Percentiles rank a stretch among this genome's conserved stretches.
Evolutionary conservation across 2,797 vertebrate genomes (phyloP).

Genomic region (Chrysocyon brachyurus): DNA sequence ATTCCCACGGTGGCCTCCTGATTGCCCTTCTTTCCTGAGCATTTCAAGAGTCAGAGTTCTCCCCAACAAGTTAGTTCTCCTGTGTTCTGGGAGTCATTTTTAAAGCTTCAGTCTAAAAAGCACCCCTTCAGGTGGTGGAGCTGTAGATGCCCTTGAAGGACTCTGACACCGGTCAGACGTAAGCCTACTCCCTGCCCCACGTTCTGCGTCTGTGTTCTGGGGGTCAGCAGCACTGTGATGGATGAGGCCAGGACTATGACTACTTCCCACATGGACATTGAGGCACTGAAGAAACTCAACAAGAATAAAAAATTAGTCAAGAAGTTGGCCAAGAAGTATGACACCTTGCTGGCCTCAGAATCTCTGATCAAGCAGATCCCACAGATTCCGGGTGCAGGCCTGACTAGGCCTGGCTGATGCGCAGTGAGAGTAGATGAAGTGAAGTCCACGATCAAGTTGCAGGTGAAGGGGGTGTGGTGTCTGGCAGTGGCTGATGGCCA

Average conservation of each 20-base stretch:
- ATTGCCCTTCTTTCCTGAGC: not conserved
- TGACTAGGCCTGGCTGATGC: not conserved
- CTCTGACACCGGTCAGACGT: not conserved
- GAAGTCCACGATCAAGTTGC: not conserved
- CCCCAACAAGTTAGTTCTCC: not conserved
- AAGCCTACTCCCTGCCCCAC: not conserved
- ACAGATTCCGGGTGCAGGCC: not conserved
- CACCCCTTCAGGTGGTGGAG: not conserved
- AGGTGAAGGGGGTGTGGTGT: not conserved
- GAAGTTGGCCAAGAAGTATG: not conserved
- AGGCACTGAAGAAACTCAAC: not conserved
- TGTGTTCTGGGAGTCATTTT: not conserved
- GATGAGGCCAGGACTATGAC: not conserved
- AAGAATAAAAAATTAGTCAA: not conserved
- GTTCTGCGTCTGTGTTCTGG: not conserved
- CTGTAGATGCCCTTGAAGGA: not conserved
- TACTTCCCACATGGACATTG: not conserved
- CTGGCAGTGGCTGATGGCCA: not conserved
- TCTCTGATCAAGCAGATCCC: not conserved
- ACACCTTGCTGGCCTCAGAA: not conserved
- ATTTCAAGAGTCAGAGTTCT: not conserved
- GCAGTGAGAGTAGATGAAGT: not conserved
- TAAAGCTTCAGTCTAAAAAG: not conserved
- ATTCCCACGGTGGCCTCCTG: not conserved
- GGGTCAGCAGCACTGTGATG: not conserved